A percentile compares a stretch with the other conserved stretches of the same genome.
These are phyloP conservation scores for Sepiola atlantica DNA, from an alignment of 2,888 invertebrate species.

Conservation along the genomic window DNA sequence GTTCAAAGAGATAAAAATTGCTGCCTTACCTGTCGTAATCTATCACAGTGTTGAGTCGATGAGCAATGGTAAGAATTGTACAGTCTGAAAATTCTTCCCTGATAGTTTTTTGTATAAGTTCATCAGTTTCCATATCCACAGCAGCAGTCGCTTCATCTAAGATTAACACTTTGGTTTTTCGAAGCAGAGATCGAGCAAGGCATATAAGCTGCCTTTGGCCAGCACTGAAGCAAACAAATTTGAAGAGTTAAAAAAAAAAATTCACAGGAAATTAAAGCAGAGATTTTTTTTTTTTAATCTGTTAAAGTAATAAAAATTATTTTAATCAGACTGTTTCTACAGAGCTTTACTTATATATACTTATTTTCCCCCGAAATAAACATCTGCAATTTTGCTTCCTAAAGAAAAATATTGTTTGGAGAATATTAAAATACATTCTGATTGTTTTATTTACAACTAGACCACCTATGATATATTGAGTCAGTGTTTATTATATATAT, in stretches of 20 bases:
- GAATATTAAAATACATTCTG: too few relatives aligned
- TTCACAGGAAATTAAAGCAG: too few relatives aligned
- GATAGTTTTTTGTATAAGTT: slow-evolving; percentile 77
- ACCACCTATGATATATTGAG: too few relatives aligned
- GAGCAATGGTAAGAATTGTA: slow-evolving; percentile 80
- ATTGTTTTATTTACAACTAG: too few relatives aligned
- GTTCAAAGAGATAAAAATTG: slow-evolving; percentile 38
- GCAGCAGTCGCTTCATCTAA: slow-evolving; percentile 72
- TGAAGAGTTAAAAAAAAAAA: background rate
- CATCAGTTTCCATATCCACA: slow-evolving; percentile 79
- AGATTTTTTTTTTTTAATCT: too few relatives aligned
- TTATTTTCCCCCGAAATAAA: too few relatives aligned
- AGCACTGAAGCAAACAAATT: slow-evolving; percentile 79
- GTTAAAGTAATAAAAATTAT: too few relatives aligned
- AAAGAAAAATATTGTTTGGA: too few relatives aligned
- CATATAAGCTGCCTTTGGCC: slow-evolving; percentile 93
- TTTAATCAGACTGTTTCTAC: too few relatives aligned
- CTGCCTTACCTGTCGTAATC: slow-evolving; percentile 76
- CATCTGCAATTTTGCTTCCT: too few relatives aligned
- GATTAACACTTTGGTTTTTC: slow-evolving; percentile 83
- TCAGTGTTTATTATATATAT: too few relatives aligned
- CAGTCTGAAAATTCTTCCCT: slow-evolving; percentile 77
- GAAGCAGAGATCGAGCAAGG: slow-evolving; percentile 86
- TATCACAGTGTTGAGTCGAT: slow-evolving; percentile 78
- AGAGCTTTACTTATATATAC: too few relatives aligned